Conservation (phyloP, 1,140 invertebrate genomes). For the Papilio machaon region DNA sequence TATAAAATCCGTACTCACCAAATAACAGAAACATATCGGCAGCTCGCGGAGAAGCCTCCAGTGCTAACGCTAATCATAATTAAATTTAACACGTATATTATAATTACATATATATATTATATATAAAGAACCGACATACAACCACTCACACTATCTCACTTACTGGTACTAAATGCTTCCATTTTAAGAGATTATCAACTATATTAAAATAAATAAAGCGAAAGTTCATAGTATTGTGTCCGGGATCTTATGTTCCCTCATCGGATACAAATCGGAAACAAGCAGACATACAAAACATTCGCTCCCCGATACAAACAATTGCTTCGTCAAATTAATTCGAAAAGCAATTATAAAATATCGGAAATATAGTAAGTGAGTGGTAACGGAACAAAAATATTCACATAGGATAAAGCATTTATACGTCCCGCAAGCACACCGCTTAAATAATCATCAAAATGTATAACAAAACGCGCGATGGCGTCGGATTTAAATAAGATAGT, state of each 20-base stretch:
- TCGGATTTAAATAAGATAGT: conserved; percentile 37
- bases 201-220: conserved; percentile 47
- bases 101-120: conserved; percentile 63
- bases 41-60: conserved; percentile 53
- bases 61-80: conserved; percentile 60
- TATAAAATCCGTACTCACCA: conserved; percentile 49
- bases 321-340: background rate
- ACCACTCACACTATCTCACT: conserved; percentile 48
- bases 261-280: background rate
- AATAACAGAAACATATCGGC: conserved; percentile 64
- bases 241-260: background rate
- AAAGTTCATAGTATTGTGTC: conserved; percentile 34
- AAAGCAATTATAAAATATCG: conserved; percentile 25
- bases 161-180: conserved; percentile 68
- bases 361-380: conserved; percentile 30
- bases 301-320: conserved; percentile 2
- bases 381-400: conserved; percentile 48
- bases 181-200: conserved; percentile 65
- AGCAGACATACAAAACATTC: conserved; percentile 16
- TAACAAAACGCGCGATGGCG: conserved; percentile 32
- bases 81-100: conserved; percentile 50
- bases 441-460: background rate
- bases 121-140: conserved; percentile 58
- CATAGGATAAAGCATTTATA: conserved; percentile 48
- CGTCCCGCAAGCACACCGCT: conserved; percentile 48